Percentiles rank a stretch among this genome's conserved stretches.
phyloP scores from a whole-genome alignment of 2,888 invertebrate species.

The Xylocampa areola region DNA sequence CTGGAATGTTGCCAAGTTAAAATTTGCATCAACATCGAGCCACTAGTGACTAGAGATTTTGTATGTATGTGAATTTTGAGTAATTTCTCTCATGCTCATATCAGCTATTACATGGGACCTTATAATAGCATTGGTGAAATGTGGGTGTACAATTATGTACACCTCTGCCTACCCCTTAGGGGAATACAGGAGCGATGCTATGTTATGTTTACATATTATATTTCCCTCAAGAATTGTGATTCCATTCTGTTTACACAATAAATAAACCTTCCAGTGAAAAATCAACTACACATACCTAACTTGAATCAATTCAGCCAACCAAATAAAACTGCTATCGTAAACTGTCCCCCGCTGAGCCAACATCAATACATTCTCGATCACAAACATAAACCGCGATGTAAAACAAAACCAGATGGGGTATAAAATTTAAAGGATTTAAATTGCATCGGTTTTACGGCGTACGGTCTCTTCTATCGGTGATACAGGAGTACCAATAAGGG shows the following conservation, averaged over 20 bases:
- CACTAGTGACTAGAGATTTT: not conserved
- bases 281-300: not conserved
- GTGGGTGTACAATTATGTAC: too few species aligned
- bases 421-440: constrained; percentile 12
- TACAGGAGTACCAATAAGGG: not conserved
- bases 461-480: not conserved
- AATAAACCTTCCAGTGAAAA: too few species aligned
- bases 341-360: constrained; percentile 3
- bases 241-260: too few species aligned
- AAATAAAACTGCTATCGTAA: constrained; percentile 27
- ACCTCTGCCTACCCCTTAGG: too few species aligned
- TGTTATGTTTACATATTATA: too few species aligned
- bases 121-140: too few species aligned
- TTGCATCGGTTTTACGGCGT: constrained; percentile 27
- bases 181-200: too few species aligned
- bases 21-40: constrained; percentile 26
- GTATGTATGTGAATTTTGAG: not conserved
- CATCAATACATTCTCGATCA: constrained; percentile 12
- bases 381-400: constrained; percentile 21
- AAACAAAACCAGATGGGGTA: constrained; percentile 14
- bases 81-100: not conserved
- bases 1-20: constrained; percentile 39
- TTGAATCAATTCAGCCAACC: constrained; percentile 6
- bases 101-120: too few species aligned
- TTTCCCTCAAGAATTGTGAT: too few species aligned